Evolutionary conservation across 2,797 vertebrate species (phyloP).

Genomic region (Morelia viridis): DNA sequence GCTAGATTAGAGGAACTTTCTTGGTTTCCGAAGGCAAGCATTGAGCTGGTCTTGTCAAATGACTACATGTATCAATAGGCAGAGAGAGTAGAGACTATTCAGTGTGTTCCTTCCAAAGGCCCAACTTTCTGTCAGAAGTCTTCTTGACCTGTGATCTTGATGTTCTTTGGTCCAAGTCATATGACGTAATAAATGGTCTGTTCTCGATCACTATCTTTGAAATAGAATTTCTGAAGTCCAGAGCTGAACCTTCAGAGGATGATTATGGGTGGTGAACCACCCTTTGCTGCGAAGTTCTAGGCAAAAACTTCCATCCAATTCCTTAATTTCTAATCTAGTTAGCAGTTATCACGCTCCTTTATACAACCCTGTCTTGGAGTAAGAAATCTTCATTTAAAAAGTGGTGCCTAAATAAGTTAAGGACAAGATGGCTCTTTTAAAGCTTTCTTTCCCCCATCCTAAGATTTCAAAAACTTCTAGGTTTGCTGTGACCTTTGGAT

Average conservation of each 20-base stretch:
- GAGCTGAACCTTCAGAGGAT: not conserved
- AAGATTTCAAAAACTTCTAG: not conserved
- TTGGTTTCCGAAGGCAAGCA: not conserved
- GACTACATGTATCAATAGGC: not conserved
- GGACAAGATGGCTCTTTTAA: not conserved
- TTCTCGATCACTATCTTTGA: conserved; percentile 12
- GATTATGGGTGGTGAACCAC: not conserved
- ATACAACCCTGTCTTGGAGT: not conserved
- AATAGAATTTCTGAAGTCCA: conserved; percentile 57
- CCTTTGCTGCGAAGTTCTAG: not conserved
- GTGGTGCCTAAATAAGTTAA: not conserved
- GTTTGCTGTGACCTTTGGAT: not conserved
- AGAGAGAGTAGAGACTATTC: not conserved
- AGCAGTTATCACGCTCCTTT: not conserved
- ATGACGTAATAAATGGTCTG: not conserved
- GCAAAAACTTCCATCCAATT: not conserved
- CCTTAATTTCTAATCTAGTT: not conserved
- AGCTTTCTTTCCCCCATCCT: not conserved
- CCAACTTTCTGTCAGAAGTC: not conserved
- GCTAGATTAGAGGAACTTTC: too few relatives aligned
- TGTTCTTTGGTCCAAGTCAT: not conserved
- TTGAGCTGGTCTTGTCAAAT: not conserved
- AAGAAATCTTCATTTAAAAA: not conserved
- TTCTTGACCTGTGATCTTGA: not conserved
- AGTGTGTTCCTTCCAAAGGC: not conserved